Conservation (phyloP, 2,113 vertebrate genomes). For the Pardalotus punctatus region DNA sequence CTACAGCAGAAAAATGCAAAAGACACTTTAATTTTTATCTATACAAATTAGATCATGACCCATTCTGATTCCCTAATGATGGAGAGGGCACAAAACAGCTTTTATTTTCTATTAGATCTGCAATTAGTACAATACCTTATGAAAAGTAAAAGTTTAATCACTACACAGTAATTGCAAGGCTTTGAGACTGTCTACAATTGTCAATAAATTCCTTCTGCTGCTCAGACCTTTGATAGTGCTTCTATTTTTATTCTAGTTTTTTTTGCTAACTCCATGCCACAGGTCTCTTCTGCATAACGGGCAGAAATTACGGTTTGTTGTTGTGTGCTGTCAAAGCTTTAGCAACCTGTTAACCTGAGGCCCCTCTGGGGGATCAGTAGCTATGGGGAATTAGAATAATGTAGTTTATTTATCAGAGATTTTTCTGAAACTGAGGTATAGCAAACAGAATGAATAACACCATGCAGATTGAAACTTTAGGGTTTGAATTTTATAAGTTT, state of each 20-base stretch:
- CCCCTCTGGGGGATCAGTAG: background rate
- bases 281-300: background rate
- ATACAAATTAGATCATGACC: background rate
- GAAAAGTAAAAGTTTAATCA: background rate
- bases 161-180: background rate
- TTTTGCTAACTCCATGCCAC: background rate
- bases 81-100: background rate
- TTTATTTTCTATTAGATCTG: background rate
- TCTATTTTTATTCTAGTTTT: background rate
- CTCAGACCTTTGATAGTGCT: background rate
- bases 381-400: background rate
- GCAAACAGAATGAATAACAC: background rate
- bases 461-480: background rate
- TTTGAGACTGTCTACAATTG: background rate
- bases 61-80: background rate
- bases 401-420: background rate
- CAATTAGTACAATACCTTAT: background rate
- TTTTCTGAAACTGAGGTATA: background rate
- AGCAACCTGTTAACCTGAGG: background rate
- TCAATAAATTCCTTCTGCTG: background rate
- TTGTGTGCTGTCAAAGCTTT: background rate
- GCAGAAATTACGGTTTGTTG: background rate
- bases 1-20: background rate
- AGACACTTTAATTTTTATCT: background rate
- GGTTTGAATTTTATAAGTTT: background rate